A percentile compares a stretch with the other conserved stretches of the same genome.
Evolutionary conservation across 1,140 invertebrate species (phyloP).

Genomic region (Aphelinus atriplicis): DNA sequence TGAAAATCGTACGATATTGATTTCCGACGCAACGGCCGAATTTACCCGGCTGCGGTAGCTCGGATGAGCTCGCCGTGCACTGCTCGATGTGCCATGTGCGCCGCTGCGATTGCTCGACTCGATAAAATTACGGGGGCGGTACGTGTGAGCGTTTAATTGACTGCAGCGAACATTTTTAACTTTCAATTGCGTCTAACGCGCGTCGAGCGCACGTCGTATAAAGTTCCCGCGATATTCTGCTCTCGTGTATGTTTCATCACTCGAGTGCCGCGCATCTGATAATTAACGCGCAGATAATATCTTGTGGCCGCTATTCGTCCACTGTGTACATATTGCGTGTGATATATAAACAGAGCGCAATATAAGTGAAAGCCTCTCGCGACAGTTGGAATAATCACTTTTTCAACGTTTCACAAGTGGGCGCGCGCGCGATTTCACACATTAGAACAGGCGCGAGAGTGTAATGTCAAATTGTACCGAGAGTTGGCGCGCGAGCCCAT

Average conservation of each 20-base stretch:
- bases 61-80: too few relatives aligned
- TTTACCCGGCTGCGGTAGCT: not conserved
- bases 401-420: too few relatives aligned
- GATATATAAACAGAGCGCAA: not conserved
- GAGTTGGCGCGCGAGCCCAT: too few relatives aligned
- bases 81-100: not conserved
- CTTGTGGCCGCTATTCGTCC: not conserved
- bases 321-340: not conserved
- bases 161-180: slow-evolving; percentile 4
- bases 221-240: slow-evolving; percentile 9
- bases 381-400: too few relatives aligned
- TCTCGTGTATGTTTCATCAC: slow-evolving; percentile 27
- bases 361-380: too few relatives aligned
- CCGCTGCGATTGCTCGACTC: not conserved
- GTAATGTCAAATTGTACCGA: too few relatives aligned
- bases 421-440: too few relatives aligned
- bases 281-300: slow-evolving; percentile 30
- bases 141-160: slow-evolving; percentile 13
- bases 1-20: too few relatives aligned
- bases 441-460: too few relatives aligned
- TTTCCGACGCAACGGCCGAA: not conserved
- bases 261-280: slow-evolving; percentile 11
- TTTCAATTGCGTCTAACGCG: not conserved
- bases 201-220: not conserved
- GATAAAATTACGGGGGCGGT: slow-evolving; percentile 10